A percentile compares a stretch with the other conserved stretches of the same genome.
These are phyloP conservation scores for Lathronympha strigana DNA, from an alignment of 2,888 invertebrate genomes.

Conservation along the genomic window DNA sequence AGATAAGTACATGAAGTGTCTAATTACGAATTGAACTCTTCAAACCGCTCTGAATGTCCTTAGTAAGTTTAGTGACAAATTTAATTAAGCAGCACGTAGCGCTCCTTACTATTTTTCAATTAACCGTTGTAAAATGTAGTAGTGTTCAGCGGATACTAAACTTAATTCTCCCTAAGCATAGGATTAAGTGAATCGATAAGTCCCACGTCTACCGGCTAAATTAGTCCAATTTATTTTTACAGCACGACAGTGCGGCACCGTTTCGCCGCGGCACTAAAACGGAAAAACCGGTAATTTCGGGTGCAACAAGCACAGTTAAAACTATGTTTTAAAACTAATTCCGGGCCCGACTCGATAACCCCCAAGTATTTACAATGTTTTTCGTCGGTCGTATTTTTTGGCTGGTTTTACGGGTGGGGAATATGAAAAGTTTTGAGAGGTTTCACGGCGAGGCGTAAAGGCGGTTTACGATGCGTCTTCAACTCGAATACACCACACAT, in stretches of 20 bases:
- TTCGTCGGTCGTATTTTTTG: slow-evolving; percentile 82
- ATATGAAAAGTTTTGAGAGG: slow-evolving; percentile 83
- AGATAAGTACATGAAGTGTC: too few species aligned
- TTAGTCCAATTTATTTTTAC: slow-evolving; percentile 61
- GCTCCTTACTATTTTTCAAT: slow-evolving; percentile 10
- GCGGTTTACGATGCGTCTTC: slow-evolving; percentile 83
- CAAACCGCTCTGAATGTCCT: not conserved
- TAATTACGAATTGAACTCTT: not conserved
- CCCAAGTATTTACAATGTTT: slow-evolving; percentile 82
- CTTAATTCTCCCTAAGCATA: slow-evolving; percentile 35
- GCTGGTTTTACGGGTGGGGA: slow-evolving; percentile 79
- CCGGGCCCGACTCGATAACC: slow-evolving; percentile 70
- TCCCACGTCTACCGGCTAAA: slow-evolving; percentile 52
- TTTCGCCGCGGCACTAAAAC: slow-evolving; percentile 55
- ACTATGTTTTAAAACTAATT: slow-evolving; percentile 81
- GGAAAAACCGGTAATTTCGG: slow-evolving; percentile 65
- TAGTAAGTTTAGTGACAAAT: not conserved
- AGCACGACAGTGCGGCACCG: slow-evolving; percentile 49
- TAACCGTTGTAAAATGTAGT: slow-evolving; percentile 16
- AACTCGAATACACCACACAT: slow-evolving; percentile 78
- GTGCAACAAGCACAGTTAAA: slow-evolving; percentile 73
- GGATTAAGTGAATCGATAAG: slow-evolving; percentile 51
- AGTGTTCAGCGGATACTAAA: slow-evolving; percentile 28
- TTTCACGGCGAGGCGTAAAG: slow-evolving; percentile 79
- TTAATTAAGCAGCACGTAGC: not conserved